Percentiles rank a stretch among this genome's conserved stretches.
phyloP scores from a whole-genome alignment of 2,888 invertebrate species.

The Lepidocyrtinus sp. region DNA sequence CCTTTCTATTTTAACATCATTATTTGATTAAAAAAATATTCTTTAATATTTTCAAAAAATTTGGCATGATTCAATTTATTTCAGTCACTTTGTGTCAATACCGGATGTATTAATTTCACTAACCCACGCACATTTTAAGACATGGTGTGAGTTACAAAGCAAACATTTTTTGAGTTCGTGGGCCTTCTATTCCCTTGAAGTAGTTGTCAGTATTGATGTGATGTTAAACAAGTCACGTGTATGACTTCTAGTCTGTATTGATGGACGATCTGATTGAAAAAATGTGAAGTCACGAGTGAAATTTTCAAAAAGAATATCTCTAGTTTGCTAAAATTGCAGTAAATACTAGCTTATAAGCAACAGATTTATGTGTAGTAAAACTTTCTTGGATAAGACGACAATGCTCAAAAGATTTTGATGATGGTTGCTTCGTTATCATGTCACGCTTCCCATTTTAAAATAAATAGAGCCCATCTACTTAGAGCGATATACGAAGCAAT shows the following conservation, averaged over 20 bases:
- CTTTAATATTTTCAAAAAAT: not conserved
- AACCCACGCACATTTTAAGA: not conserved
- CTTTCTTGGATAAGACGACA: not conserved
- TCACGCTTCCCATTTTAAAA: not conserved
- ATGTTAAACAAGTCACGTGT: not conserved
- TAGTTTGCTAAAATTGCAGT: not conserved
- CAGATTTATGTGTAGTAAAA: not conserved
- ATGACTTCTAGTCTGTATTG: not conserved
- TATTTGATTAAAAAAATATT: too few relatives aligned
- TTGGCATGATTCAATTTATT: not conserved
- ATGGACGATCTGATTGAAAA: not conserved
- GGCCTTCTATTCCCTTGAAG: not conserved
- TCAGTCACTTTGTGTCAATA: not conserved
- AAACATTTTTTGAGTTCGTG: not conserved
- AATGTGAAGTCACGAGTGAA: not conserved
- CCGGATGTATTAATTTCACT: not conserved
- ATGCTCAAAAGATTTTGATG: not conserved
- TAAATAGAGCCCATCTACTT: not conserved
- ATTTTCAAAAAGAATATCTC: not conserved
- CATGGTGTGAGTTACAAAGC: not conserved
- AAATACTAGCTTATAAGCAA: not conserved
- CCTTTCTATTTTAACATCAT: constrained; percentile 11
- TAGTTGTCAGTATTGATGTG: not conserved
- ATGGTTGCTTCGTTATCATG: not conserved
- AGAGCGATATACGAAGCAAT: not conserved